These are phyloP conservation scores for Ips typographus DNA, from an alignment of 1,140 invertebrate genomes.

Conservation along the genomic window DNA sequence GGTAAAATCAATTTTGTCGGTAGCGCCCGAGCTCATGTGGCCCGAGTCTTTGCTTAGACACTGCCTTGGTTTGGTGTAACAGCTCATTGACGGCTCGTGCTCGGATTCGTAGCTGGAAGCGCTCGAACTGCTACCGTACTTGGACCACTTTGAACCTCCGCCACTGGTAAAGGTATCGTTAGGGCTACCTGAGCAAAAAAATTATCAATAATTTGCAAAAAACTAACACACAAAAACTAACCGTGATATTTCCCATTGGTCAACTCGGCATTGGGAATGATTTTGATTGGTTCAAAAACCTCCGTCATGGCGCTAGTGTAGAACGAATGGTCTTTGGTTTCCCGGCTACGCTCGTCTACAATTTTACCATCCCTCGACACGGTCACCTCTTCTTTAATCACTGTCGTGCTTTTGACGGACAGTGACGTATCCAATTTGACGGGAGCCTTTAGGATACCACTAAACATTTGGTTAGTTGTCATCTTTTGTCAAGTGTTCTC, in stretches of 20 bases:
- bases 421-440: slow-evolving; percentile 72
- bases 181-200: slow-evolving; percentile 24
- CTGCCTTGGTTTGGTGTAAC: slow-evolving; percentile 20
- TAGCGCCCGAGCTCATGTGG: slow-evolving; percentile 46
- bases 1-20: slow-evolving; percentile 48
- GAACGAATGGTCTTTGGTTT: slow-evolving; percentile 73
- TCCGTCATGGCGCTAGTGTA: slow-evolving; percentile 70
- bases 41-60: slow-evolving; percentile 50
- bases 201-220: not conserved
- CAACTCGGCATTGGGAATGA: slow-evolving; percentile 53
- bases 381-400: slow-evolving; percentile 73
- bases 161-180: slow-evolving; percentile 20
- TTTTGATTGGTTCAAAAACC: slow-evolving; percentile 66
- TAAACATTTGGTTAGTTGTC: not conserved
- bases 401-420: slow-evolving; percentile 71
- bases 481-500: not conserved
- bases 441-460: slow-evolving; percentile 66
- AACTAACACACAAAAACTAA: slow-evolving; percentile 22
- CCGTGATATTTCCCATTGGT: slow-evolving; percentile 42
- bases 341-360: slow-evolving; percentile 69
- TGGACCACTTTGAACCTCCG: slow-evolving; percentile 38
- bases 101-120: slow-evolving; percentile 51
- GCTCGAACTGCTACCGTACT: slow-evolving; percentile 49
- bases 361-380: slow-evolving; percentile 68
- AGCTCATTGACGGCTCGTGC: slow-evolving; percentile 28